A percentile compares a stretch with the other conserved stretches of the same genome.
phyloP scores from a whole-genome alignment of 1,140 invertebrate genomes.

The Drosophila lini region DNA sequence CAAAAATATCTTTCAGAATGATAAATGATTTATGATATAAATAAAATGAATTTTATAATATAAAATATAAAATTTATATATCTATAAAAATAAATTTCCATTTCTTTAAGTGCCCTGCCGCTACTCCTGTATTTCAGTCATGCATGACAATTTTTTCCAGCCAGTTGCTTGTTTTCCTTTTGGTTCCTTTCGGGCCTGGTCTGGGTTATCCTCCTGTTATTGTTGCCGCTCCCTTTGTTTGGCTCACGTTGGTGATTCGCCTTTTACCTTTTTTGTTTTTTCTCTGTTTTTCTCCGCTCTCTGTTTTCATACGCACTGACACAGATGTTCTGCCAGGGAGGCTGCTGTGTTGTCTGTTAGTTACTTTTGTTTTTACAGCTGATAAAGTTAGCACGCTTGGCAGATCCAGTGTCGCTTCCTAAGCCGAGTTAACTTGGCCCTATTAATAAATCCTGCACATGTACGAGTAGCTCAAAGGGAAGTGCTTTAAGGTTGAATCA shows the following conservation, averaged over 20 bases:
- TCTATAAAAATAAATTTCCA: background rate
- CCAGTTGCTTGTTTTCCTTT: constrained; percentile 55
- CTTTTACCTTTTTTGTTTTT: constrained; percentile 27
- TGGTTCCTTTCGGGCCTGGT: constrained; percentile 9
- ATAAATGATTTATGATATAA: background rate
- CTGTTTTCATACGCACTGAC: constrained; percentile 60
- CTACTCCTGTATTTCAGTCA: constrained; percentile 73
- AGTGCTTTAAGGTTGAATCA: constrained; percentile 13
- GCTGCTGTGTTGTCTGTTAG: constrained; percentile 13
- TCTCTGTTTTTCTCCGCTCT: background rate
- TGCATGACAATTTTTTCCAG: constrained; percentile 76
- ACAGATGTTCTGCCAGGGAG: constrained; percentile 35
- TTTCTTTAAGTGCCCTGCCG: constrained; percentile 1
- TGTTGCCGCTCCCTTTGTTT: constrained; percentile 40
- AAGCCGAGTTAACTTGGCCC: constrained; percentile 58
- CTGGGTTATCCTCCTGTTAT: constrained; percentile 22
- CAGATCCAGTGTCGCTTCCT: constrained; percentile 49
- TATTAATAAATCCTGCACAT: constrained; percentile 27
- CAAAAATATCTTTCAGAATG: background rate
- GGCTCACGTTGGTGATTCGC: constrained; percentile 23
- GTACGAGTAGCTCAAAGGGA: constrained; percentile 1
- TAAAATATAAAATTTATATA: no score
- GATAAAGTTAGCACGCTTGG: constrained; percentile 58
- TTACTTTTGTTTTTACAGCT: constrained; percentile 63
- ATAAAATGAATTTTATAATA: background rate